A percentile compares a stretch with the other conserved stretches of the same genome.
Conservation (phyloP, 2,797 vertebrate genomes). For the Dipus sagitta region DNA sequence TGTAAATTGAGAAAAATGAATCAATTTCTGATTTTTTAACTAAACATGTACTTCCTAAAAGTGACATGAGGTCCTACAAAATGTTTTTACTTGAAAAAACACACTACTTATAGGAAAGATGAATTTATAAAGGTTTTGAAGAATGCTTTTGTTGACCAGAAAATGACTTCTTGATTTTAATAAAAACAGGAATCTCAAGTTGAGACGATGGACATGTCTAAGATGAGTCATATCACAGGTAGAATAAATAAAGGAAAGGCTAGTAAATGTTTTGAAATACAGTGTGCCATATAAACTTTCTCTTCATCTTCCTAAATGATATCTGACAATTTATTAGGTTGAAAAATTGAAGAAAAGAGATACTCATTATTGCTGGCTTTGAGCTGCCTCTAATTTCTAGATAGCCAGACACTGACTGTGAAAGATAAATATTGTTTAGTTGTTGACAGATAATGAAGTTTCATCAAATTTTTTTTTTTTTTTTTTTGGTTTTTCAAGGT, state of each 20-base stretch:
- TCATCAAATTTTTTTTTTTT: too few species aligned
- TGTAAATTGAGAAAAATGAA: background rate
- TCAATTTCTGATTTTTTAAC: background rate
- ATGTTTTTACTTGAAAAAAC: background rate
- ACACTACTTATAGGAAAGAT: background rate
- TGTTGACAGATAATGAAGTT: background rate
- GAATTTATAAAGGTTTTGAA: background rate
- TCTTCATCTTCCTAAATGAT: background rate
- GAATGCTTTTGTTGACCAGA: background rate
- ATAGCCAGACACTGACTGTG: background rate
- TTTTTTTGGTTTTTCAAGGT: too few species aligned
- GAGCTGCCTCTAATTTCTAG: conserved; percentile 1
- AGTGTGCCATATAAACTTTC: background rate
- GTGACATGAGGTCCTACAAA: background rate
- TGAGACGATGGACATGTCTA: background rate
- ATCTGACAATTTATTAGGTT: conserved; percentile 9
- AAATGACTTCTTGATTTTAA: background rate
- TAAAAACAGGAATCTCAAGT: background rate
- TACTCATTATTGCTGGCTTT: conserved; percentile 12
- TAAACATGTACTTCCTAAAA: background rate
- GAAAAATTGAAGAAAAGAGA: background rate
- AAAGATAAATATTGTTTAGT: background rate
- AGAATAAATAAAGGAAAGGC: background rate
- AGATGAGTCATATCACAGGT: background rate
- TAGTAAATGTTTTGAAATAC: background rate